Evolutionary conservation across 2,113 vertebrate species (phyloP).

Genomic region (Melanocharis versteri): DNA sequence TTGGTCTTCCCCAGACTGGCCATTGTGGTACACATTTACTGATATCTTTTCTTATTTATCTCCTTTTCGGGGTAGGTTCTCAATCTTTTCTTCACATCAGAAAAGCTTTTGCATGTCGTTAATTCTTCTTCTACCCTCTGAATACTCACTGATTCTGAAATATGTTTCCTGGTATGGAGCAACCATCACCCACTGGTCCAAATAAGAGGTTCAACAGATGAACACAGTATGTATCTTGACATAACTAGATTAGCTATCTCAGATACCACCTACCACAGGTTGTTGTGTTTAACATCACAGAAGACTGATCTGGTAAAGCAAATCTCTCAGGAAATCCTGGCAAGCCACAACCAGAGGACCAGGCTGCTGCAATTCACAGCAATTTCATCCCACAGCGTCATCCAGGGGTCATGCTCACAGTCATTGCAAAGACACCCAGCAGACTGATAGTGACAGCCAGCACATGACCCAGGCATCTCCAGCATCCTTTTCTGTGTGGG

Average conservation of each 20-base stretch:
- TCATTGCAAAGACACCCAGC: not conserved
- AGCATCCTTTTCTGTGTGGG: not conserved
- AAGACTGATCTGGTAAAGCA: not conserved
- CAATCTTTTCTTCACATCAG: not conserved
- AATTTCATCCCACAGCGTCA: not conserved
- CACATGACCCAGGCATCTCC: not conserved
- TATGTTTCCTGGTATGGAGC: not conserved
- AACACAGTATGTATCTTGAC: not conserved
- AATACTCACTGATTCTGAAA: not conserved
- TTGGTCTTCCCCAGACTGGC: not conserved
- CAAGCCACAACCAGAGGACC: not conserved
- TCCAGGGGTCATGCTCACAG: not conserved
- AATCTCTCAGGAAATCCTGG: not conserved
- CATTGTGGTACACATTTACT: not conserved
- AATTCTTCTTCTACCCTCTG: not conserved
- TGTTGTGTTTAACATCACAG: not conserved
- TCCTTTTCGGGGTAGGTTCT: not conserved
- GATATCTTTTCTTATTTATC: not conserved
- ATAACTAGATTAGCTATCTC: not conserved
- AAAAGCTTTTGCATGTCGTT: not conserved
- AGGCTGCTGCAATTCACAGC: not conserved
- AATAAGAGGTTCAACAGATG: not conserved
- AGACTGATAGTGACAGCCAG: not conserved
- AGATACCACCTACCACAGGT: rapidly evolving
- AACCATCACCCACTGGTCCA: not conserved